Conservation (phyloP, 1,140 invertebrate genomes). For the Drosophila orosa region DNA sequence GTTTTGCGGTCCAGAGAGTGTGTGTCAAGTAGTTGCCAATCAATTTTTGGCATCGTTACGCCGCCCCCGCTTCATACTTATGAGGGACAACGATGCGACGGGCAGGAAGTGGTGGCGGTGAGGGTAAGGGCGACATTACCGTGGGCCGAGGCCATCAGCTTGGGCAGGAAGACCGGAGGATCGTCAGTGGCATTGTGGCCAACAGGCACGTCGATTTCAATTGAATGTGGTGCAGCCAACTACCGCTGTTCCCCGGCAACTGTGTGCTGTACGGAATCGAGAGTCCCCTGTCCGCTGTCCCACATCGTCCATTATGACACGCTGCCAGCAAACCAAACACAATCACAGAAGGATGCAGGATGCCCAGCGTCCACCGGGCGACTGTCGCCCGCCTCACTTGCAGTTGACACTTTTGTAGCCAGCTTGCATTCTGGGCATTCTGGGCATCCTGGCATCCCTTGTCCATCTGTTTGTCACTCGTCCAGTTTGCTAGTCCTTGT, state of each 20-base stretch:
- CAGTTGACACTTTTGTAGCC: conserved; percentile 73
- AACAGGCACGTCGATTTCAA: conserved; percentile 79
- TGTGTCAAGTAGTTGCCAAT: conserved; percentile 77
- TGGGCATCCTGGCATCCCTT: conserved; percentile 33
- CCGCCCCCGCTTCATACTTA: conserved; percentile 42
- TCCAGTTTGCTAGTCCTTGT: conserved; percentile 40
- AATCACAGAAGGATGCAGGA: conserved; percentile 66
- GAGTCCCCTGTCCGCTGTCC: conserved; percentile 18
- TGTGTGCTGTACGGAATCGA: conserved; percentile 23
- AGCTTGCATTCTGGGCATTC: conserved; percentile 18
- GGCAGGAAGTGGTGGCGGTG: background rate
- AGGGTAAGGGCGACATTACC: conserved; percentile 8
- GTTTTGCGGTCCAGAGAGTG: conserved; percentile 30
- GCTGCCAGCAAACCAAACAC: conserved; percentile 74
- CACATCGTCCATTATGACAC: conserved; percentile 72
- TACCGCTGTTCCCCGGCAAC: conserved; percentile 29
- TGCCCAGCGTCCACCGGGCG: conserved; percentile 5
- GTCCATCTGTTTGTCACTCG: conserved; percentile 71
- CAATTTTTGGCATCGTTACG: conserved; percentile 72
- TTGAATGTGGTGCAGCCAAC: conserved; percentile 78
- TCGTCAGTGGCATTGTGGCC: conserved; percentile 73
- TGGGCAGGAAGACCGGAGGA: conserved; percentile 9
- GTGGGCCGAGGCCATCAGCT: conserved; percentile 23
- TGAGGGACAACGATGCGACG: conserved; percentile 1
- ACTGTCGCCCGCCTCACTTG: conserved; percentile 56